Conservation (phyloP, 2,888 invertebrate species). For the Oscheius sp. region DNA sequence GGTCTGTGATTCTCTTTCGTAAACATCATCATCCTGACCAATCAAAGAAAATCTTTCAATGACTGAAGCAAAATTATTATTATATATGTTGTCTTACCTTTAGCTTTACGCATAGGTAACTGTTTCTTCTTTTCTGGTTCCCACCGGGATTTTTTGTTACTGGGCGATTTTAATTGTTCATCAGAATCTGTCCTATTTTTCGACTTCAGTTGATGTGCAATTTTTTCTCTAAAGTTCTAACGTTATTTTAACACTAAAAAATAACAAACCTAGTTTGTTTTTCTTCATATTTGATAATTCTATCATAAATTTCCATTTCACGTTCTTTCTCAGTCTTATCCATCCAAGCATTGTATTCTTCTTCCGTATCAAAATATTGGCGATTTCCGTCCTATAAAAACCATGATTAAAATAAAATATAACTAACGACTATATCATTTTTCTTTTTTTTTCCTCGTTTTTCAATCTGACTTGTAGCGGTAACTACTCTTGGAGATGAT, state of each 20-base stretch:
- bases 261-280: not conserved
- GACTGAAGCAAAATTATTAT: not conserved
- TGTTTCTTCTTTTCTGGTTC: not conserved
- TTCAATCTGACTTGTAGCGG: too few species aligned
- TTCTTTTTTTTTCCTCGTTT: too few species aligned
- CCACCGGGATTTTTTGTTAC: not conserved
- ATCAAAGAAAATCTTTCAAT: not conserved
- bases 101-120: not conserved
- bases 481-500: too few species aligned
- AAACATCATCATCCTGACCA: conserved; percentile 74
- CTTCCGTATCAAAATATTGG: not conserved
- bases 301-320: not conserved
- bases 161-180: too few species aligned
- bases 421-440: too few species aligned
- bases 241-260: not conserved
- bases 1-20: too few species aligned
- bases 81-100: not conserved
- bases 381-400: not conserved
- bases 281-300: not conserved
- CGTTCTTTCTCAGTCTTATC: not conserved
- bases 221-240: not conserved
- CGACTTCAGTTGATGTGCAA: not conserved
- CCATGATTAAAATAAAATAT: too few species aligned
- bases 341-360: conserved; percentile 2
- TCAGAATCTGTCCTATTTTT: not conserved